phyloP scores from a whole-genome alignment of 2,888 invertebrate species.

The Hydroisotoma schaefferi region DNA sequence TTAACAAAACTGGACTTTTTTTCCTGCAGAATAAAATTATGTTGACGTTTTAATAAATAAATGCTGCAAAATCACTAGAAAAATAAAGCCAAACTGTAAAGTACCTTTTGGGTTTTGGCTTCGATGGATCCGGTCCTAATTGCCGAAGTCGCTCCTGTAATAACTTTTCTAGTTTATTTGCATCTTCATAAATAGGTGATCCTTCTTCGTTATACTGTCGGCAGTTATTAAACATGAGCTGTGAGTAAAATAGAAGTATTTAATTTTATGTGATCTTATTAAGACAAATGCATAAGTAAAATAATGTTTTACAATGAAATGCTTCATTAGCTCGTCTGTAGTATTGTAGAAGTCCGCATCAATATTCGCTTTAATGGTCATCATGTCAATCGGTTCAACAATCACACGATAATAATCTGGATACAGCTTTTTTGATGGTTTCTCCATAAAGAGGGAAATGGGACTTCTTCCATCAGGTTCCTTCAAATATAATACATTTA shows the following conservation, averaged over 20 bases:
- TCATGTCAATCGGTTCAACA: constrained; percentile 89
- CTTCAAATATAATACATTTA: constrained; percentile 10
- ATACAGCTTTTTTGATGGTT: constrained; percentile 90
- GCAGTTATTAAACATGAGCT: constrained; percentile 93
- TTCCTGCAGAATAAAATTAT: constrained; percentile 19
- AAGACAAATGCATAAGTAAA: neutral
- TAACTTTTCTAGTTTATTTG: constrained; percentile 78
- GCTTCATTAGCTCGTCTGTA: constrained; percentile 61
- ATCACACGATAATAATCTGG: constrained; percentile 95
- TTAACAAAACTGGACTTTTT: constrained; percentile 59
- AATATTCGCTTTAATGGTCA: constrained; percentile 87
- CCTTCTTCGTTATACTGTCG: constrained; percentile 95
- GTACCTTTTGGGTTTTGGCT: constrained; percentile 44
- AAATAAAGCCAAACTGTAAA: neutral
- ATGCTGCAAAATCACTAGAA: neutral
- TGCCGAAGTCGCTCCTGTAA: constrained; percentile 78
- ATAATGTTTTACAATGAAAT: constrained; percentile 57
- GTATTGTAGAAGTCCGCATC: constrained; percentile 64
- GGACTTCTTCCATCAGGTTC: constrained; percentile 70
- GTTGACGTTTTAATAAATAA: too few species aligned
- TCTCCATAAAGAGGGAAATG: constrained; percentile 90
- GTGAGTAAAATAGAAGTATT: constrained; percentile 42
- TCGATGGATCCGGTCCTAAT: constrained; percentile 59
- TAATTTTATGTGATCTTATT: neutral
- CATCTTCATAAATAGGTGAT: constrained; percentile 92